These are phyloP conservation scores for Drosophila tripunctata DNA, from an alignment of 2,888 invertebrate genomes.

Conservation along the genomic window DNA sequence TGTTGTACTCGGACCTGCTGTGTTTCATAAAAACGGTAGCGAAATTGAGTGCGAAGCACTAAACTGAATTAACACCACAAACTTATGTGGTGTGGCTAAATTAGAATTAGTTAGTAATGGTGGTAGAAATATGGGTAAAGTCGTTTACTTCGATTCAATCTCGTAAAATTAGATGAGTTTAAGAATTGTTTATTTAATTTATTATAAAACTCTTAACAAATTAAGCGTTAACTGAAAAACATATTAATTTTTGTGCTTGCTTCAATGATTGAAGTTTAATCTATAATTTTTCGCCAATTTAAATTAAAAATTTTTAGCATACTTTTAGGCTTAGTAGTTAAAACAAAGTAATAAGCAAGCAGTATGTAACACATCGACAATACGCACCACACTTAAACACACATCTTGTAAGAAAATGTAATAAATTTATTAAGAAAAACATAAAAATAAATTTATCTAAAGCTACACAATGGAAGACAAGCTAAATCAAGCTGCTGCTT, in stretches of 20 bases:
- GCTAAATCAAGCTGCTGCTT: constrained; percentile 1
- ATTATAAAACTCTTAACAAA: not conserved
- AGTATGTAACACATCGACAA: too few relatives aligned
- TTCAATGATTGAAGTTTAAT: not conserved
- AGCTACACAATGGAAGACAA: constrained; percentile 43
- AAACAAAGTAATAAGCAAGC: too few relatives aligned
- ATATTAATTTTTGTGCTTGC: too few relatives aligned
- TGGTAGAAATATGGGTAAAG: not conserved
- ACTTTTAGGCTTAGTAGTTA: too few relatives aligned
- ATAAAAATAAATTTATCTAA: constrained; percentile 51
- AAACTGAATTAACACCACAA: constrained; percentile 67
- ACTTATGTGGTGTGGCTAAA: constrained; percentile 56
- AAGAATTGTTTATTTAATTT: not conserved
- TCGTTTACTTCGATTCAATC: not conserved
- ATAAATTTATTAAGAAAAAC: not conserved
- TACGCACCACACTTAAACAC: not conserved
- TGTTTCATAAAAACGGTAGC: constrained; percentile 15
- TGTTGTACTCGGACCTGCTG: not conserved
- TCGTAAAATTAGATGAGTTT: not conserved
- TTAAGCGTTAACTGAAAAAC: too few relatives aligned
- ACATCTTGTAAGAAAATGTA: not conserved
- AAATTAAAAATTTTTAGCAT: not conserved
- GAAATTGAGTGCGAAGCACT: constrained; percentile 48
- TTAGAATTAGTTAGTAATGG: not conserved
- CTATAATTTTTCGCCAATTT: not conserved